Evolutionary conservation across 2,113 vertebrate species (phyloP), one percentile per base, ranked within the genome.

Genomic region (Peromyscus californicus): DNA sequence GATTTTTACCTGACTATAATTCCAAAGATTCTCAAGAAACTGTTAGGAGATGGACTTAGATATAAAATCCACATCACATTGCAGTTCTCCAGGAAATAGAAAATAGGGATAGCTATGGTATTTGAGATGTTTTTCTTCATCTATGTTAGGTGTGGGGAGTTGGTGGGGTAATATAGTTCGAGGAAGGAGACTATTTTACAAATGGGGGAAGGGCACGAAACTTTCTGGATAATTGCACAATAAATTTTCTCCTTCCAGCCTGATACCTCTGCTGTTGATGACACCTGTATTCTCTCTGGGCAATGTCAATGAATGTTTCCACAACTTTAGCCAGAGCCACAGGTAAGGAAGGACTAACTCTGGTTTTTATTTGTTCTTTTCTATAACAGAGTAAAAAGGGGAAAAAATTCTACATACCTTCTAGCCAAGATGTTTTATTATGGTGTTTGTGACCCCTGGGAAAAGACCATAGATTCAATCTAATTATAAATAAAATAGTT

Each of bases 191-290:
- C 48, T 94, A 3, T 74, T 74, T 48, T 78, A 78, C 75, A 54
- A 76, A 83, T 61, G 48, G 51, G 16, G 21, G 54, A 93, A 93
- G 51, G 24, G 17, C 54, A 87, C 78, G 59, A 89, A 87, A 85
- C 79, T 33, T 33, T 91, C 22, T 57, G 33, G 75, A 63, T 92
- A 12, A 39, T 80, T 79, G n/a, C 29, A 85, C 84, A 19, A 54
- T 85, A 57, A 39, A 96, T 70, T 92, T 85, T 97, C 72, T 95
- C 72, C 96, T 86, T 76, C 11, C 96, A 99, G 99, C 57, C 67
- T 99, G 42, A 24, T 99, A 92, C 99, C 99, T 70, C 86, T 99
- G 10, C 57, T 99, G 33, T 97, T 99, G 75, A 99, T 99, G 99
- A 96, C 97, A 42, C 99, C 99, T 0, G 99, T 99, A 3, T 99